Percentiles rank a stretch among this genome's conserved stretches.
phyloP scores from a whole-genome alignment of 2,113 vertebrate species.

The Hippocampus barbouri region DNA sequence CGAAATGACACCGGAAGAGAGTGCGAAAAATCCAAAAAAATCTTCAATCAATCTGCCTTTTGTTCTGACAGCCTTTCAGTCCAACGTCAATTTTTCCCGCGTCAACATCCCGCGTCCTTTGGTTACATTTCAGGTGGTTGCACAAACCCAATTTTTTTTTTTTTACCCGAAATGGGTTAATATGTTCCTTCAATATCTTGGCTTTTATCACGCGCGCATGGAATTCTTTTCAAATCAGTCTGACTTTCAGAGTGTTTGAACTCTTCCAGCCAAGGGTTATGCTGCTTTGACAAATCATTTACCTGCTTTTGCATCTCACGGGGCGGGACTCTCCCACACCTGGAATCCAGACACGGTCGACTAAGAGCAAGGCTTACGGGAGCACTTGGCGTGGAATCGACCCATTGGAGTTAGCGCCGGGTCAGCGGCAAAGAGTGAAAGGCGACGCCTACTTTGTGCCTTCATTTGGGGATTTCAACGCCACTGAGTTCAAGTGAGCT shows the following conservation, averaged over 20 bases:
- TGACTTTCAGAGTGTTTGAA: constrained; percentile 21
- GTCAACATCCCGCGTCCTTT: background rate
- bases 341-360: constrained; percentile 55
- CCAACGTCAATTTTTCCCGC: background rate
- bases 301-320: constrained; percentile 54
- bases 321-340: constrained; percentile 49
- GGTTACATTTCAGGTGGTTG: background rate
- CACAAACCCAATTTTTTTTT: background rate
- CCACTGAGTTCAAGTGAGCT: constrained; percentile 15
- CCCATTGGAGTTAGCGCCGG: constrained; percentile 31
- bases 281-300: constrained; percentile 67
- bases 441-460: background rate
- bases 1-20: too few species aligned
- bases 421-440: background rate
- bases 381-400: constrained; percentile 34
- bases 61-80: background rate
- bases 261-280: constrained; percentile 25
- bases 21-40: too few species aligned
- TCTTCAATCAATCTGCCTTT: too few species aligned
- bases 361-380: constrained; percentile 33
- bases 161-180: background rate
- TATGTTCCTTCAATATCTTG: background rate
- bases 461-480: too few species aligned
- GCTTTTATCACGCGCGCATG: background rate
- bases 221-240: constrained; percentile 4